Evolutionary conservation across 2,888 invertebrate genomes (phyloP).

Genomic region (Empis livida): DNA sequence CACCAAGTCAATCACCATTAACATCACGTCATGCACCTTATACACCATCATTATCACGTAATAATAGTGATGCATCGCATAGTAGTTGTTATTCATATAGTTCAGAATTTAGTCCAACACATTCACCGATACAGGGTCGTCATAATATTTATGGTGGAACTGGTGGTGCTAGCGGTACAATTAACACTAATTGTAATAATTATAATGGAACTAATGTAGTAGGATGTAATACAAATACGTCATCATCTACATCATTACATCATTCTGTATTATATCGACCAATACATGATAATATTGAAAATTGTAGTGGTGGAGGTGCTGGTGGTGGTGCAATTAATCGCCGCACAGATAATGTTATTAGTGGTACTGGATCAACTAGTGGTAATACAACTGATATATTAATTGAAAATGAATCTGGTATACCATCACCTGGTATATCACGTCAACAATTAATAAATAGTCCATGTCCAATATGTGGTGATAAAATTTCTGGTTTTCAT

Average conservation of each 20-base stretch:
- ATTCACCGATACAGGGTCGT: constrained; percentile 71
- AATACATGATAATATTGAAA: constrained; percentile 8
- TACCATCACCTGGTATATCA: constrained; percentile 57
- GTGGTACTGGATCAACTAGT: neutral
- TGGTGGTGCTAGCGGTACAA: neutral
- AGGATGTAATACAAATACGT: too few relatives aligned
- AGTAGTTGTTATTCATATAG: constrained; percentile 81
- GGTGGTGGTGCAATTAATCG: constrained; percentile 6
- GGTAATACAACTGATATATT: constrained; percentile 19
- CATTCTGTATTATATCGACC: constrained; percentile 44
- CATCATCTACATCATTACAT: constrained; percentile 28
- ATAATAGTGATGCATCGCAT: constrained; percentile 83
- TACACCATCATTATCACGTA: constrained; percentile 73
- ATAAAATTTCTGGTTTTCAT: constrained; percentile 93
- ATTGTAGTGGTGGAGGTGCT: too few relatives aligned
- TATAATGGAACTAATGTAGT: neutral
- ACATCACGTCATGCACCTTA: constrained; percentile 69
- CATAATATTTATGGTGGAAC: constrained; percentile 30
- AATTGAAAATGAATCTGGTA: constrained; percentile 18
- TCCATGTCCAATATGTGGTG: constrained; percentile 90
- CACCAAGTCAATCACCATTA: constrained; percentile 76
- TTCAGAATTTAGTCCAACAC: constrained; percentile 71
- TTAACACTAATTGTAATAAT: neutral
- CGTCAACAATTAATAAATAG: constrained; percentile 83
- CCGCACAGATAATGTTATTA: constrained; percentile 5